These are phyloP conservation scores for Rhegmatorhina hoffmannsi DNA, from an alignment of 2,113 vertebrate genomes.

Conservation along the genomic window DNA sequence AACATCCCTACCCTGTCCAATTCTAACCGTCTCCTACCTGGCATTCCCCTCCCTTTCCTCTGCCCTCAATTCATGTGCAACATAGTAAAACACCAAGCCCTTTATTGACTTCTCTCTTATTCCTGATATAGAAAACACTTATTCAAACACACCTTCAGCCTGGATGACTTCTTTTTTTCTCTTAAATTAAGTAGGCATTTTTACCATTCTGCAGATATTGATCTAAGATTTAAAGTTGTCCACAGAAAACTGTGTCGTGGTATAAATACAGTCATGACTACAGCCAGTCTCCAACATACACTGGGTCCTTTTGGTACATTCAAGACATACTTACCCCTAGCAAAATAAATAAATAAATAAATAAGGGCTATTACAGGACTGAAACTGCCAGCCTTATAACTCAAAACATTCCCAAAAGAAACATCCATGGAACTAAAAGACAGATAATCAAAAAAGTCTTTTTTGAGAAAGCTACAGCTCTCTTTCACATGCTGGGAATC, in stretches of 20 bases:
- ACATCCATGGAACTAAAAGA: neutral
- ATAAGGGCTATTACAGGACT: neutral
- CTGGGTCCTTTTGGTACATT: neutral
- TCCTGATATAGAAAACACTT: neutral
- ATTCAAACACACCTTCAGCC: neutral
- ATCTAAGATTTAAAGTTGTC: neutral
- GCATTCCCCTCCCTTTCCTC: neutral
- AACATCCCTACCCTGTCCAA: neutral
- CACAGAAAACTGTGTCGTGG: neutral
- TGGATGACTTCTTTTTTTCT: neutral
- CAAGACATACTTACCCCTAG: neutral
- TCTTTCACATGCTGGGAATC: neutral
- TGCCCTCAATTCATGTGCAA: neutral
- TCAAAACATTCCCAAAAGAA: neutral
- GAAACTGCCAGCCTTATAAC: neutral
- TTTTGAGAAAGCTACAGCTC: neutral
- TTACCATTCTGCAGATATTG: accelerated
- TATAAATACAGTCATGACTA: neutral
- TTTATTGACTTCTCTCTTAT: neutral
- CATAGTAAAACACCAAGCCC: neutral
- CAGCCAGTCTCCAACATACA: neutral
- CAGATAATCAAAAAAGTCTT: neutral
- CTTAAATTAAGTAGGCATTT: neutral
- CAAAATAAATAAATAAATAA: neutral
- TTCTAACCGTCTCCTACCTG: accelerated